Base-by-base conservation (phyloP, 2,888 invertebrate genomes). In the Lithophane leautieri region DNA sequence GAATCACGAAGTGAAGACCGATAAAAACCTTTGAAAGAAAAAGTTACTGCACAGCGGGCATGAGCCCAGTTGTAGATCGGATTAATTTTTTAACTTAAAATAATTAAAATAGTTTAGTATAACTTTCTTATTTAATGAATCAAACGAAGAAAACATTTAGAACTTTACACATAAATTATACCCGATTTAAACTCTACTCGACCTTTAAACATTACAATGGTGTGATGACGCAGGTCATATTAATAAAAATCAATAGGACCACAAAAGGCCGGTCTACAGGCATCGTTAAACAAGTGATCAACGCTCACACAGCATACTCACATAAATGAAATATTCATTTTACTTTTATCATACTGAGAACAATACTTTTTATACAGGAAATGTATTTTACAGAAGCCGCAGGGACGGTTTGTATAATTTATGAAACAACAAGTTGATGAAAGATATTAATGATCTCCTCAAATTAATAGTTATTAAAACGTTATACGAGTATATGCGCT, bases 261-360 rank as follows among this genome's bases (percentile, higher is more conserved):
- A 71, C 65, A 78, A 85, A 85, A 82, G 56, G 58, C 63, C 56
- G 54, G 25, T 73, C 67, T 63, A 63, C 78, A 67, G 56, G 73
- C 56, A 66, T 85, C 71, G 76, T 85, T 84, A 66, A 71, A 81
- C 70, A 76, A 76, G 68, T 85, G 73, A 85, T 78, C 83, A 82
- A 82, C 69, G 66, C 28, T 60, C 25, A 52, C 56, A 58, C 60
- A 58, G 28, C 78, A 70, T 67, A 58, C 68, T 50, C 44, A 70
- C 56, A 56, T 70, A 40, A n/a, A 63, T 40, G 52, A 25, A 63
- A 70, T 56, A 47, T 50, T 7, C 12, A 52, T 61, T 44, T 16
- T 16, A 47, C 63, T 11, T 70, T 62, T 79, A 60, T 47, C 19
- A 22, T n/a, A 47, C 16, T 42, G 8, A 80, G 65, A 44, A 56